phyloP scores from a whole-genome alignment of 1,140 invertebrate species.

The Sitophilus oryzae region DNA sequence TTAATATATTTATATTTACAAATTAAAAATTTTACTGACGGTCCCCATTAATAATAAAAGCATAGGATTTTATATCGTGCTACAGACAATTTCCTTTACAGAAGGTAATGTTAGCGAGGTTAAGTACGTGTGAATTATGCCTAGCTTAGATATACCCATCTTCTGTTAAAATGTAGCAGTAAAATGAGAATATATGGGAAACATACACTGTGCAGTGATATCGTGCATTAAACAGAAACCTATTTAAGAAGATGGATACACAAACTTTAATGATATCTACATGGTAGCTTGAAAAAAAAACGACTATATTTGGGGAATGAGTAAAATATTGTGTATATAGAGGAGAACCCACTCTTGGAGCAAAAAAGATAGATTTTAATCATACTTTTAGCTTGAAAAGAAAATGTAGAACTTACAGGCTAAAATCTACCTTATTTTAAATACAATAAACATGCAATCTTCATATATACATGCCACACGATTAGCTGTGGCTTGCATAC shows the following conservation, averaged over 20 bases:
- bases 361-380: slow-evolving; percentile 16
- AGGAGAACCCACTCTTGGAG: slow-evolving; percentile 23
- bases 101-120: not conserved
- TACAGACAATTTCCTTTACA: no score
- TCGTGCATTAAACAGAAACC: slow-evolving; percentile 6
- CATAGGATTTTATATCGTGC: no score
- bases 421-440: slow-evolving; percentile 16
- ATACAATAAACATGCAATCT: slow-evolving; percentile 38
- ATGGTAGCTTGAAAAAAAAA: not conserved
- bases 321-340: not conserved
- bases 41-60: no score
- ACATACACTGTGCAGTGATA: not conserved
- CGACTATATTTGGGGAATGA: not conserved
- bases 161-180: not conserved
- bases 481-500: slow-evolving; percentile 39
- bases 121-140: no score
- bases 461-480: slow-evolving; percentile 40
- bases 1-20: no score
- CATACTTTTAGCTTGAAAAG: not conserved
- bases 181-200: not conserved
- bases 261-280: not conserved
- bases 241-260: slow-evolving; percentile 1
- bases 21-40: not conserved
- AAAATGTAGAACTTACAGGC: not conserved
- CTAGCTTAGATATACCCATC: not conserved